Evolutionary conservation across 2,113 vertebrate genomes (phyloP).

Genomic region (Datnioides undecimradiatus): DNA sequence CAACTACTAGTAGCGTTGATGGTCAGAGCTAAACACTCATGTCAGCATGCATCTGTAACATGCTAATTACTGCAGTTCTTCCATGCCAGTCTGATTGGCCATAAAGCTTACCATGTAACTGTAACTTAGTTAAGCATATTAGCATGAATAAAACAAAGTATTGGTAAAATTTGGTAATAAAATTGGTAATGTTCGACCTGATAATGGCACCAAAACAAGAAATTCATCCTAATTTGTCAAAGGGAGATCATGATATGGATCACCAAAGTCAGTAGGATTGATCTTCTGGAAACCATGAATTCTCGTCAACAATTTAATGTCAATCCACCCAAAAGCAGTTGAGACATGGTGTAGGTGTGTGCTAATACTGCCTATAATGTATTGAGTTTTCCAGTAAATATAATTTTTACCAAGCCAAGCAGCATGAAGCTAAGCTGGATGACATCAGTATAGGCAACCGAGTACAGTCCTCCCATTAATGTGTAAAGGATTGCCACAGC

Average conservation of each 20-base stretch:
- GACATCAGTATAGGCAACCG: conserved; percentile 87
- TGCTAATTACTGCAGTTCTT: neutral
- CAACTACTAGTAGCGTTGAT: no score
- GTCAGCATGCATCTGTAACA: neutral
- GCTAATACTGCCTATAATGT: no score
- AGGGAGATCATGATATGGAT: neutral
- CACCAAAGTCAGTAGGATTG: no score
- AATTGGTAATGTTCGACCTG: no score
- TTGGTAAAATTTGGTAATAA: no score
- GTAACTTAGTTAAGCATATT: neutral
- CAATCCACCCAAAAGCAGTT: no score
- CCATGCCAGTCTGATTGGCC: neutral
- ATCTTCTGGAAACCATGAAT: no score
- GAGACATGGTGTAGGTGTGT: no score
- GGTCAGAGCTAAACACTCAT: no score
- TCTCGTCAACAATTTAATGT: no score
- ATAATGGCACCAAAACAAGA: no score
- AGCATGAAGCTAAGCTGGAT: conserved; percentile 82
- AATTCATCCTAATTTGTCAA: neutral
- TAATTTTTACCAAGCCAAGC: conserved; percentile 79
- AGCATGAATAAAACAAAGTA: no score
- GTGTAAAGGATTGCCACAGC: conserved; percentile 83
- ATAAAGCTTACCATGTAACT: neutral
- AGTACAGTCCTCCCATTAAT: conserved; percentile 85
- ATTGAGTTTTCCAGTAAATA: neutral